These are phyloP conservation scores for Tapera naevia DNA, from an alignment of 2,797 vertebrate species.

Conservation along the genomic window DNA sequence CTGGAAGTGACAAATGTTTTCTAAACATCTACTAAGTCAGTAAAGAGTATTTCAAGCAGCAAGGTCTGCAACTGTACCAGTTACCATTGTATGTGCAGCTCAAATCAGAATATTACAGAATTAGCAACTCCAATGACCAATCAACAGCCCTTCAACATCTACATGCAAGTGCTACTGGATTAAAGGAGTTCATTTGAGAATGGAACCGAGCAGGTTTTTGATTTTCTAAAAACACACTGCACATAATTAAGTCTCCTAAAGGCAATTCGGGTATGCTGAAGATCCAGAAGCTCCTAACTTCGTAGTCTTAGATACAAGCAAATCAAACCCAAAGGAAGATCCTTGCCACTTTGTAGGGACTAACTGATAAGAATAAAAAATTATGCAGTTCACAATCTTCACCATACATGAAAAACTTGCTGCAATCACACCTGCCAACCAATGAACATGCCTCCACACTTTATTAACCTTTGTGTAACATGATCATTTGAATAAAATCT, in stretches of 20 bases:
- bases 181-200: not conserved
- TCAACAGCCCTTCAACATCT: not conserved
- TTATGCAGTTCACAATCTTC: not conserved
- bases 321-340: not conserved
- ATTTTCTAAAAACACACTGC: not conserved
- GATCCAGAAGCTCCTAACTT: not conserved
- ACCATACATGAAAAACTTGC: not conserved
- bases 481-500: not conserved
- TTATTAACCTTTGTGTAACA: not conserved
- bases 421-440: not conserved
- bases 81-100: not conserved
- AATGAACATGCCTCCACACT: not conserved
- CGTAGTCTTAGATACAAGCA: not conserved
- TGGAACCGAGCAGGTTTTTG: not conserved
- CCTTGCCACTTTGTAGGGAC: not conserved
- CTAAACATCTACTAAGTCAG: not conserved
- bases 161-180: not conserved
- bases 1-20: not conserved
- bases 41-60: not conserved
- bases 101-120: not conserved
- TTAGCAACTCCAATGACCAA: not conserved
- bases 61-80: not conserved
- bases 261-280: not conserved
- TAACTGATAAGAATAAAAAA: not conserved
- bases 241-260: not conserved